Percentiles rank a stretch among this genome's conserved stretches.
These are phyloP conservation scores for Smittia aterrima DNA, from an alignment of 2,888 invertebrate species.

Conservation along the genomic window DNA sequence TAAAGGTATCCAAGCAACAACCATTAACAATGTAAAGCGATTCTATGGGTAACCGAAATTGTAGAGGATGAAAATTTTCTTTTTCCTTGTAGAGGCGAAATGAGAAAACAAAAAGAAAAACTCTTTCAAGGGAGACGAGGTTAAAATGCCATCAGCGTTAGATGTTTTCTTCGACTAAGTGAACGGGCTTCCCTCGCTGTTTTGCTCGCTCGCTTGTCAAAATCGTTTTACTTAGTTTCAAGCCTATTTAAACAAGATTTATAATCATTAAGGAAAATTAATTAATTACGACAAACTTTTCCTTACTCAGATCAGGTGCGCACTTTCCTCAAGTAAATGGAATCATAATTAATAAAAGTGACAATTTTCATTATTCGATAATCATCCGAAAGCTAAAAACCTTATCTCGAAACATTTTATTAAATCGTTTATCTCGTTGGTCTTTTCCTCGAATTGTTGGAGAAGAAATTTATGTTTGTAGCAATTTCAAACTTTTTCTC, in stretches of 20 bases:
- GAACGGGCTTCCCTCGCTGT: neutral
- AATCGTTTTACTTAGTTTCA: constrained; percentile 10
- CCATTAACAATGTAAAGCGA: constrained; percentile 40
- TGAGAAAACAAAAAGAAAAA: neutral
- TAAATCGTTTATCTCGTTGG: no score
- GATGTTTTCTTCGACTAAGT: neutral
- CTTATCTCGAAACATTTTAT: no score
- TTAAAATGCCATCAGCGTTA: neutral
- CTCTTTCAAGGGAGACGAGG: neutral
- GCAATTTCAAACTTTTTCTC: no score
- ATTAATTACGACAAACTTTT: constrained; percentile 37
- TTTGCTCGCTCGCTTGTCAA: neutral
- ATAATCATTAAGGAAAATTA: constrained; percentile 40
- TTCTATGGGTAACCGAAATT: constrained; percentile 23
- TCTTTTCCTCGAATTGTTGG: neutral
- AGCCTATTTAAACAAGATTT: constrained; percentile 39
- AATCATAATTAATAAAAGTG: constrained; percentile 33
- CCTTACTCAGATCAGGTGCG: constrained; percentile 27
- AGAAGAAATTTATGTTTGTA: neutral
- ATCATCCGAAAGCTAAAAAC: no score
- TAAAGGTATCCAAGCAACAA: constrained; percentile 36
- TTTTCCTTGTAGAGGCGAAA: neutral
- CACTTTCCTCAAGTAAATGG: neutral
- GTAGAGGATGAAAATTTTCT: neutral
- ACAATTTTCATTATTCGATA: neutral